Conservation (phyloP, 2,797 vertebrate genomes). For the Pyrocephalus nanus region DNA sequence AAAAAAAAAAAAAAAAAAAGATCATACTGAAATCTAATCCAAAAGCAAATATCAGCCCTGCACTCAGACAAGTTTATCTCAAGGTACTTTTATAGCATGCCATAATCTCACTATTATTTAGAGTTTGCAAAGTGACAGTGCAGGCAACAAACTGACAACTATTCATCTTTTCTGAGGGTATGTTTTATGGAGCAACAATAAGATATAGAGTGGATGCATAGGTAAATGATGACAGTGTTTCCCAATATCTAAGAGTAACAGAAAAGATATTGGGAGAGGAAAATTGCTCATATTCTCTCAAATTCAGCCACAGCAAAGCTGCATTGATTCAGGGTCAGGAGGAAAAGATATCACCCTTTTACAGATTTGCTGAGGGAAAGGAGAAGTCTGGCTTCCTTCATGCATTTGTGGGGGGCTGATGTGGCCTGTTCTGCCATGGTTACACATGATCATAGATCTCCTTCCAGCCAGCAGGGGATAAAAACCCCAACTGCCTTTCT, state of each 20-base stretch:
- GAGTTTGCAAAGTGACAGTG: constrained; percentile 11
- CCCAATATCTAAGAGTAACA: not conserved
- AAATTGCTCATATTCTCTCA: not conserved
- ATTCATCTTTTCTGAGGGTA: not conserved
- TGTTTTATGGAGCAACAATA: constrained; percentile 26
- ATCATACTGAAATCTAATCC: constrained; percentile 6
- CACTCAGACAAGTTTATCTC: constrained; percentile 34
- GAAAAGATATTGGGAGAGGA: not conserved
- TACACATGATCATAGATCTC: not conserved
- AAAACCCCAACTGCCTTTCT: not conserved
- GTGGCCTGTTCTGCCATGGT: not conserved
- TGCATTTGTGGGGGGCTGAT: not conserved
- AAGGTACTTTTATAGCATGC: not conserved
- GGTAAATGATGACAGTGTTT: constrained; percentile 28
- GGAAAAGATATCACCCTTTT: not conserved
- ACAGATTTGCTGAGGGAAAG: not conserved
- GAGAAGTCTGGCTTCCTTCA: not conserved
- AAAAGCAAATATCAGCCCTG: constrained; percentile 16
- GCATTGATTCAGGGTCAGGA: not conserved
- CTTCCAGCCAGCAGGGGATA: not conserved
- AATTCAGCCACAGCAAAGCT: not conserved
- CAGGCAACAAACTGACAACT: not conserved
- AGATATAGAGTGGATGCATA: not conserved
- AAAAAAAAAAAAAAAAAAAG: not conserved
- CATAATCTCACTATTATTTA: constrained; percentile 51